Evolutionary conservation across 1,140 invertebrate genomes (phyloP).

Genomic region (Conus betulinus): DNA sequence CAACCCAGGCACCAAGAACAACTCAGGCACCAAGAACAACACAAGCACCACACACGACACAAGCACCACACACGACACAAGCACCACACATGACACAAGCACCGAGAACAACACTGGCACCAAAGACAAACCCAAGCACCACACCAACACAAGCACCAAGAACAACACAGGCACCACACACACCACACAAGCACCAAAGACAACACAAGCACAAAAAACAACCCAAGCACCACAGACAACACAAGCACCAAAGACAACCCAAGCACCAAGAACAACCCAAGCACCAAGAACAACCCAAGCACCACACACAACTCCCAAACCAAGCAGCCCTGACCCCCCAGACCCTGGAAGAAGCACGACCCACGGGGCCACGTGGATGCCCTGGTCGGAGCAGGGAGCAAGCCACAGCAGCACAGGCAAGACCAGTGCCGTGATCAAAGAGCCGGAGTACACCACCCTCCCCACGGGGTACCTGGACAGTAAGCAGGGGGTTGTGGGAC

Average conservation of each 20-base stretch:
- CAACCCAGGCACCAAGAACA: constrained; percentile 1
- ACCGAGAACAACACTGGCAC: background rate
- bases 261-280: background rate
- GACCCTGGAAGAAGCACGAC: background rate
- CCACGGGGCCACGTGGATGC: background rate
- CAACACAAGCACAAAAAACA: background rate
- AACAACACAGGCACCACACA: background rate
- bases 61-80: background rate
- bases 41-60: background rate
- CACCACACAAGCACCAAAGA: background rate
- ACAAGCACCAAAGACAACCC: background rate
- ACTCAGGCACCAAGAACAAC: background rate
- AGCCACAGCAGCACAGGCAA: background rate
- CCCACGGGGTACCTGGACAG: constrained; percentile 17
- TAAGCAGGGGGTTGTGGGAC: background rate
- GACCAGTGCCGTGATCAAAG: constrained; percentile 11
- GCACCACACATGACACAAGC: background rate
- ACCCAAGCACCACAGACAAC: background rate
- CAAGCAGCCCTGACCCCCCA: background rate
- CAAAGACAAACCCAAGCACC: background rate
- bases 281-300: background rate
- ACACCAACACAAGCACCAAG: background rate
- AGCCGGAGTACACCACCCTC: background rate
- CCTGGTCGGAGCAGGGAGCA: background rate
- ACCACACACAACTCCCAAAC: background rate